Conservation (phyloP, 1,140 invertebrate species). For the Diuraphis noxia region DNA sequence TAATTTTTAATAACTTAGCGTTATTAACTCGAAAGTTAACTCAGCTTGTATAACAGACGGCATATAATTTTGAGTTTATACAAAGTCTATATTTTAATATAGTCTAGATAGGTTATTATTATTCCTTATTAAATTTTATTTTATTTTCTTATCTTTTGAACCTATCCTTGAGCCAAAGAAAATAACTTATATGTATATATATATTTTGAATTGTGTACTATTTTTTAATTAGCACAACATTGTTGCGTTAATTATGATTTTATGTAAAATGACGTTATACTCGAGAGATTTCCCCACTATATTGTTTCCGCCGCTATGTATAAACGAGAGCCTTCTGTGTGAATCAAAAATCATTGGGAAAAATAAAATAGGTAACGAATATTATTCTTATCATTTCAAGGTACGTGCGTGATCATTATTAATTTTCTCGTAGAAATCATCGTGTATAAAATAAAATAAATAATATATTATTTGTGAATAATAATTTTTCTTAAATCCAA, state of each 20-base stretch:
- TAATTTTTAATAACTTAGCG: neutral
- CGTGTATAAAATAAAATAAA: neutral
- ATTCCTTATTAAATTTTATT: constrained; percentile 2
- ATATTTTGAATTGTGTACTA: constrained; percentile 10
- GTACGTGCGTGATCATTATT: neutral
- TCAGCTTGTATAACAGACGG: neutral
- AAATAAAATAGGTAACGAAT: neutral
- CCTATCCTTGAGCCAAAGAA: neutral
- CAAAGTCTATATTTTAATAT: neutral
- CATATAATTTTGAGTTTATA: neutral
- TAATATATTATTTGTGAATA: neutral
- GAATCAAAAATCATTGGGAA: constrained; percentile 45
- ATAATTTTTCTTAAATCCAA: neutral
- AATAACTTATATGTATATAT: neutral
- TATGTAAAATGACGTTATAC: constrained; percentile 34
- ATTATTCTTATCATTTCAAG: neutral
- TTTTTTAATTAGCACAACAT: constrained; percentile 21
- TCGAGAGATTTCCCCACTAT: constrained; percentile 16
- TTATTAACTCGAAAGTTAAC: too few species aligned
- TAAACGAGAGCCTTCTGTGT: constrained; percentile 44
- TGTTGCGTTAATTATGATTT: constrained; percentile 2
- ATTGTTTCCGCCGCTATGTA: constrained; percentile 28
- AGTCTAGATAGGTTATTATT: neutral
- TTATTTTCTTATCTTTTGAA: neutral
- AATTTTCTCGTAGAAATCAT: neutral